Conservation (phyloP, 2,113 vertebrate genomes). For the Redunca redunca region DNA sequence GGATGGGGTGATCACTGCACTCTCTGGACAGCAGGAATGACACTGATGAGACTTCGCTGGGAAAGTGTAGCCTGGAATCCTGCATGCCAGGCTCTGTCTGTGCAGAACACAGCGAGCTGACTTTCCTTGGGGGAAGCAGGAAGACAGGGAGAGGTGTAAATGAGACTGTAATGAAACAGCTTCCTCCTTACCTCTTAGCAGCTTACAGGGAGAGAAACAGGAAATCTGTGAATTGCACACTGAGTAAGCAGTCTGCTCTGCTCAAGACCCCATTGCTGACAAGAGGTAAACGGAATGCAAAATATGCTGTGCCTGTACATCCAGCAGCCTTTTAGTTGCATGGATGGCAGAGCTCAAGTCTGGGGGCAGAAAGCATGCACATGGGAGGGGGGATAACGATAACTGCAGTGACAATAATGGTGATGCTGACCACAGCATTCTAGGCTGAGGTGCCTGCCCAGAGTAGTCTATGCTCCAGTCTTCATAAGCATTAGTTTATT, state of each 20-base stretch:
- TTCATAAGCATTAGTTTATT: background rate
- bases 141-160: slow-evolving; percentile 43
- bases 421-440: no score
- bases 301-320: background rate
- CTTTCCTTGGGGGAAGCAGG: background rate
- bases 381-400: background rate
- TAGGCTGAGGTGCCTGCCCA: accelerated
- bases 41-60: slow-evolving; percentile 40
- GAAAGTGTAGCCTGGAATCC: slow-evolving; percentile 43
- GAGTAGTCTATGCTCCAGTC: background rate
- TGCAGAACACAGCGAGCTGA: slow-evolving; percentile 16
- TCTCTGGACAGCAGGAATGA: background rate
- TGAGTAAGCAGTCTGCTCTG: slow-evolving; percentile 26
- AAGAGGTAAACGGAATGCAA: background rate
- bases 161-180: slow-evolving; percentile 51
- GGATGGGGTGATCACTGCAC: background rate
- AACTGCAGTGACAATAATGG: accelerated
- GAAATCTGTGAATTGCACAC: background rate
- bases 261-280: background rate
- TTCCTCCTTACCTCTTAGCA: slow-evolving; percentile 61
- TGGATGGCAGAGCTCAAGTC: background rate
- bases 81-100: slow-evolving; percentile 18
- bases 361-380: background rate
- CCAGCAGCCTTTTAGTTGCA: background rate
- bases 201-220: slow-evolving; percentile 51